Evolutionary conservation across 2,888 invertebrate genomes (phyloP), one percentile per base, ranked within the genome.

Genomic region (Gymnosoma rotundatum): DNA sequence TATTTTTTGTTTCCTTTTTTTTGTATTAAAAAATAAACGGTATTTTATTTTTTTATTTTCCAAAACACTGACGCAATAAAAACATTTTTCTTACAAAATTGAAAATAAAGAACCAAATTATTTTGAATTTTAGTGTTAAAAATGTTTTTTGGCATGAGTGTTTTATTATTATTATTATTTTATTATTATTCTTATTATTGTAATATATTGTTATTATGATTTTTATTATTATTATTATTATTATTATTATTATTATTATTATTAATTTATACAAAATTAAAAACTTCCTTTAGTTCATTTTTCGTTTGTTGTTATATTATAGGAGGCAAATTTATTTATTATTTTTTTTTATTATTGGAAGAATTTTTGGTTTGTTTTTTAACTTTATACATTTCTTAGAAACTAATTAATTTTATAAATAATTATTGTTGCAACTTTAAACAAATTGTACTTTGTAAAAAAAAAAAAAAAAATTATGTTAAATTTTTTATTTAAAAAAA

Each of bases 361-460:
- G 84, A 81, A 32, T 72, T 54, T 79, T 60, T 69, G 21, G 48
- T 72, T 52, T 69, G 54, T 50, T 56, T 67, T 58, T 69, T 25
- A 70, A 78, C 74, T 81, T 84, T 84, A 74, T 84, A 84, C 84
- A 84, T 74, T 61, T 18, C 84, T 74, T 84, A 84, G 12, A n/a
- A 81, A 54, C 78, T 84, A 81, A 67, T 72, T 45, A 61, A 61
- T 79, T 42, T 12, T 42, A 42, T 42, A 42, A 42, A 12, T 42
- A 42, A 42, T 42, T 12, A 12, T 42, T 42, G 12, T 42, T 42
- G 12, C 12, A 42, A 42, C 12, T 42, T 42, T 42, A 12, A 42
- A 42, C 10, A 42, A 42, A 42, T 42, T 42, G 12, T 42, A 42
- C 12, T 42, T 42, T 7, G 7, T 6, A 32, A 32, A 32, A 32